Evolutionary conservation across 2,888 invertebrate genomes (phyloP).

Genomic region (Drosophila austrosaltans): DNA sequence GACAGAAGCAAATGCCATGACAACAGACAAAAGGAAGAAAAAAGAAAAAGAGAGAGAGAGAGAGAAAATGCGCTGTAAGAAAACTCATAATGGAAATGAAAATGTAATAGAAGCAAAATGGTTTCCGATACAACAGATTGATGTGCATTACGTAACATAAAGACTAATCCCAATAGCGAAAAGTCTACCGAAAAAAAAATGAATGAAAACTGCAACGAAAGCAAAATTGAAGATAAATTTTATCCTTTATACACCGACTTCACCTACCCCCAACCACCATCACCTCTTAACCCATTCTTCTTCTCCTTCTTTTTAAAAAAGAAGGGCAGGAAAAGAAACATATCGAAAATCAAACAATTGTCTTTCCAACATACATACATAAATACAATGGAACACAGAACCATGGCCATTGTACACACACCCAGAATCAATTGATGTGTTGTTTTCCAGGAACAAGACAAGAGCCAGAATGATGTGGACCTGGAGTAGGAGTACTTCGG

Average conservation of each 20-base stretch:
- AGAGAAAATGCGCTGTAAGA: not conserved
- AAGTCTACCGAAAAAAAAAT: slow-evolving; percentile 6
- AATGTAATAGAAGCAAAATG: slow-evolving; percentile 45
- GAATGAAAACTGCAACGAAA: slow-evolving; percentile 64
- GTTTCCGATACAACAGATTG: slow-evolving; percentile 15
- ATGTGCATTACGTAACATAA: slow-evolving; percentile 63
- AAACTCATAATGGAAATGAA: slow-evolving; percentile 30
- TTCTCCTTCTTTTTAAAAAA: slow-evolving; percentile 1
- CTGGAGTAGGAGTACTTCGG: not conserved
- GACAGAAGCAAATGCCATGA: slow-evolving; percentile 30
- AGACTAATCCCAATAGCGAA: slow-evolving; percentile 62
- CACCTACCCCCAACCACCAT: not conserved
- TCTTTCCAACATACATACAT: slow-evolving; percentile 46
- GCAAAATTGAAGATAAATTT: slow-evolving; percentile 52
- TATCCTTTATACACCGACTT: not conserved
- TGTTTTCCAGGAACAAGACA: slow-evolving; percentile 25
- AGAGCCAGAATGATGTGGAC: not conserved
- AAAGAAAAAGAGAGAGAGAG: not conserved
- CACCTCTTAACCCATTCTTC: not conserved
- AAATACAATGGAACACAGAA: slow-evolving; percentile 57
- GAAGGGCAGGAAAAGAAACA: slow-evolving; percentile 45
- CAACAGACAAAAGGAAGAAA: slow-evolving; percentile 26
- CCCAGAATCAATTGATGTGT: slow-evolving; percentile 60
- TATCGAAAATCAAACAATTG: slow-evolving; percentile 78
- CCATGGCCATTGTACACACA: slow-evolving; percentile 61